These are phyloP conservation scores for Eristalis arbustorum DNA, from an alignment of 2,888 invertebrate genomes.

Conservation along the genomic window DNA sequence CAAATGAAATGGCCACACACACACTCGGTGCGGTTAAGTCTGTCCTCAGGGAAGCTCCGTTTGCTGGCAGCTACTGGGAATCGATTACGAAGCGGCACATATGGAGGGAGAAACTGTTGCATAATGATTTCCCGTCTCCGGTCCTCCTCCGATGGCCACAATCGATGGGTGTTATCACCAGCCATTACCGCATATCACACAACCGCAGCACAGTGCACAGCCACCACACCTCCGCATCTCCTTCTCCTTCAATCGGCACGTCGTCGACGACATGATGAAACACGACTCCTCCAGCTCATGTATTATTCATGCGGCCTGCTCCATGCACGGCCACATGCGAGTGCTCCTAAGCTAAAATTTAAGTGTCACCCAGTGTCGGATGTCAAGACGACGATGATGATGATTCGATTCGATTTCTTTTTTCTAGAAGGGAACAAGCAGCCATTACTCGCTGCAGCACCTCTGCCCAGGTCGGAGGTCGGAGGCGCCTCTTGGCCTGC, in stretches of 20 bases:
- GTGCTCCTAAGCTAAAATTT: constrained; percentile 15
- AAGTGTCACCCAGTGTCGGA: not conserved
- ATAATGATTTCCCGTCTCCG: constrained; percentile 40
- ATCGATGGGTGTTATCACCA: constrained; percentile 62
- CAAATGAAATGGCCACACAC: constrained; percentile 4
- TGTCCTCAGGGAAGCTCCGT: not conserved
- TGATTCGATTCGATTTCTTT: not conserved
- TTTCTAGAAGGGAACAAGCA: not conserved
- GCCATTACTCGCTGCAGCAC: not conserved
- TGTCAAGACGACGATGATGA: not conserved
- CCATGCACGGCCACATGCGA: not conserved
- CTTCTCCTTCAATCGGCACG: constrained; percentile 19
- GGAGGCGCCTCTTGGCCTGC: not conserved
- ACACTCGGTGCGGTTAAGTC: not conserved
- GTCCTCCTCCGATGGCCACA: constrained; percentile 55
- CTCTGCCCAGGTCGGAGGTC: not conserved
- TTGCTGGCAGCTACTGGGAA: constrained; percentile 2
- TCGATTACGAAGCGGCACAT: constrained; percentile 6
- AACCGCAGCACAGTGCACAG: constrained; percentile 60
- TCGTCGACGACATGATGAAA: constrained; percentile 25
- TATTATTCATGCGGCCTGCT: constrained; percentile 46
- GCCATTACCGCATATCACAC: constrained; percentile 66
- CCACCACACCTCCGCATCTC: constrained; percentile 2
- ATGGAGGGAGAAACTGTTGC: constrained; percentile 52
- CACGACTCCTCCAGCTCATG: constrained; percentile 49